Evolutionary conservation across 2,888 invertebrate species (phyloP), one percentile per base, ranked within the genome.

Genomic region (Parthenolecanium corni): DNA sequence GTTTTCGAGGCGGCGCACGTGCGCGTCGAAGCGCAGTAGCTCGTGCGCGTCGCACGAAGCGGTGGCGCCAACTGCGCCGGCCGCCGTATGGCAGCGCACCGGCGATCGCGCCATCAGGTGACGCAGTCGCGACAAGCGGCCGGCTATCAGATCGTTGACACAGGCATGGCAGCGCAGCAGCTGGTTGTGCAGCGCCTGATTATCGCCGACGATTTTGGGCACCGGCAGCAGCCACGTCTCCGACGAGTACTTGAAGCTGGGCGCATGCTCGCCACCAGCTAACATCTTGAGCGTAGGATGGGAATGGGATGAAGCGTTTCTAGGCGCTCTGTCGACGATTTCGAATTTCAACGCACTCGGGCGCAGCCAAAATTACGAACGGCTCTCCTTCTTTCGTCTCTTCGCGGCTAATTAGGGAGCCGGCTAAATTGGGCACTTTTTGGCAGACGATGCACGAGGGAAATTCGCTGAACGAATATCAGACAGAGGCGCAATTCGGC

Each of bases 191-290:
- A 49, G 23, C 20, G 23, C 20, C 14, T 49, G 21, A 14, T 49
- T 21, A 14, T 49, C 21, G 49, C 49, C 49, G 49, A 49, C 23
- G 2, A 49, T 49, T 49, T 49, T 49, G 12, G 49, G 49, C 49
- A 49, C 49, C 23, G 49, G 49, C 21, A 49, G 49, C 49, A 49
- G 23, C 49, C 49, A 49, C 5, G 49, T 14, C 5, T 49, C 23
- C 49, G 49, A 23, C 20, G 21, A 5, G 21, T 23, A 21, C 21
- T 21, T 49, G 11, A 20, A 21, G 11, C 14, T 14, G 21, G 23
- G 21, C 23, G 23, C 4, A 21, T 49, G 49, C 49, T 49, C 49
- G 23, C 49, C 49, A 14, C 21, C 18, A 14, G 49, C 49, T 14
- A 49, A 49, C 49, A 49, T 21, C 21, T 49, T 31, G 31, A 31